Evolutionary conservation across 1,140 invertebrate species (phyloP), one percentile per base, ranked within the genome.

Genomic region (Camponotus vicinus): DNA sequence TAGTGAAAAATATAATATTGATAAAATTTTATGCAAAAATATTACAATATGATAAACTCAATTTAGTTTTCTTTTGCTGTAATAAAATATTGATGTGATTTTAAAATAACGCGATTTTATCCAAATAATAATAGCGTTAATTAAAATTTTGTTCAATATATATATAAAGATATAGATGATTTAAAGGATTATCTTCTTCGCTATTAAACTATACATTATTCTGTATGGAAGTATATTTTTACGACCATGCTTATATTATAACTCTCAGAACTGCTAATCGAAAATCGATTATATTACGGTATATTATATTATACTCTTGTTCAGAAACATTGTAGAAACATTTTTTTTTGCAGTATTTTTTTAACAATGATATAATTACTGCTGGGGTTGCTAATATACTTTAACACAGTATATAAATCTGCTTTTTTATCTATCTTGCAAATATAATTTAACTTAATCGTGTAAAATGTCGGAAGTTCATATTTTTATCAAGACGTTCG

Each of bases 241-340:
- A 77, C 3, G 21, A 63, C 27, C 21, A 2, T 3, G 18, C 27
- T 21, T 32, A 8, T 9, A 5, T 37, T 15, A 18, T 52, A 52
- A 37, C 21, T 37, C 1, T 37, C 1, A 11, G 8, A 66, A 34
- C 18, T 45, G 9, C 18, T 63, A 37, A 66, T 27, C 18, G 61
- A 66, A 66, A 66, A 7, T 78, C 42, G 27, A 66, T 78, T 42
- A 64, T 32, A 77, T 77, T 78, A 78, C 11, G 5, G 6, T 59
- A 7, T 27, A 42, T 64, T 64, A 45, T n/a, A 2, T 3, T 21
- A 45, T 7, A 45, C 13, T 40, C 18, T 77, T 13, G 3, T 42
- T 63, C 15, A 57, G 42, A 49, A 27, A 49, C 34, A 3, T 66
- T 45, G 45, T 42, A 78, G 9, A 34, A 66, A 7, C 9, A 34